These are phyloP conservation scores for Tipula lateralis DNA, from an alignment of 2,888 invertebrate species.

Conservation along the genomic window DNA sequence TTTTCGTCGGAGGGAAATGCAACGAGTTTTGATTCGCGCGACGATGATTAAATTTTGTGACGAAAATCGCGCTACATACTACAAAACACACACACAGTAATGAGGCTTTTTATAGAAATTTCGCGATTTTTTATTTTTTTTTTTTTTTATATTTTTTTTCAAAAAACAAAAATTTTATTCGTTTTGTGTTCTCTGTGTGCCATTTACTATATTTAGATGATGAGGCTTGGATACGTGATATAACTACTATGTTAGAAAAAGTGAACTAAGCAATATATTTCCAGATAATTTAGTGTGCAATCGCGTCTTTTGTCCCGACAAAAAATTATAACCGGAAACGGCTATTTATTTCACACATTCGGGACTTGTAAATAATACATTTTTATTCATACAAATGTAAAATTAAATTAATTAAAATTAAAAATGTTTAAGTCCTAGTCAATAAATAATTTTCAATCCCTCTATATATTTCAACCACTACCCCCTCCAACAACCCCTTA, in stretches of 20 bases:
- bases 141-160: too few relatives aligned
- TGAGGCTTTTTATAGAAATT: neutral
- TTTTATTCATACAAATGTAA: neutral
- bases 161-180: too few relatives aligned
- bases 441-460: neutral
- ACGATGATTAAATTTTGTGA: conserved; percentile 69
- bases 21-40: conserved; percentile 63
- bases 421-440: neutral
- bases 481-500: neutral
- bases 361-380: neutral
- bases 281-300: neutral
- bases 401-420: neutral
- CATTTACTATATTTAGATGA: neutral
- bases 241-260: neutral
- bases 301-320: neutral
- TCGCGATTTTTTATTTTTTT: neutral
- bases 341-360: neutral
- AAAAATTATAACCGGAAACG: neutral
- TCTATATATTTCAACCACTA: neutral
- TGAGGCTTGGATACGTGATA: neutral
- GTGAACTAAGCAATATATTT: neutral
- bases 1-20: conserved; percentile 69
- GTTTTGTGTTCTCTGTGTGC: neutral
- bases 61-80: neutral
- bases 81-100: neutral